Evolutionary conservation across 2,113 vertebrate genomes (phyloP).

Genomic region (Haemorhous mexicanus): DNA sequence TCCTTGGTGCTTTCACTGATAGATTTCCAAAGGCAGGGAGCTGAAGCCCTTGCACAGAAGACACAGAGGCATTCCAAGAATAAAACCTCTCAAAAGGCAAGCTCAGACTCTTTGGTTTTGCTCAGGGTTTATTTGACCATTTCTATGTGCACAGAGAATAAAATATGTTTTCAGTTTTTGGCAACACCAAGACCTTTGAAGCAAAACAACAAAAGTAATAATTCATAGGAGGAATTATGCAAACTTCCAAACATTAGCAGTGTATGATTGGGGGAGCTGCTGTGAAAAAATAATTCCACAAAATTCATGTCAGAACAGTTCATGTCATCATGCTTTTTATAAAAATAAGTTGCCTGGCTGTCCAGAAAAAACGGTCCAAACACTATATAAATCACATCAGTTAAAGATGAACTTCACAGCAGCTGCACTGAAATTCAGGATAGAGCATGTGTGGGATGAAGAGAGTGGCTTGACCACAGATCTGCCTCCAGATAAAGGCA

Average conservation of each 20-base stretch:
- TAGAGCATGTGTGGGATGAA: neutral
- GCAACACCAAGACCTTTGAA: neutral
- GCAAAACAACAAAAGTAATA: neutral
- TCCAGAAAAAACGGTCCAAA: neutral
- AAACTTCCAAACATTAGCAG: neutral
- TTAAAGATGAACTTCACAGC: neutral
- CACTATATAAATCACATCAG: neutral
- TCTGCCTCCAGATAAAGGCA: neutral
- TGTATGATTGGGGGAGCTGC: neutral
- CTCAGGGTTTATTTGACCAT: neutral
- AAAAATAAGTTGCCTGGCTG: neutral
- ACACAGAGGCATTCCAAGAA: neutral
- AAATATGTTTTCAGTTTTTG: neutral
- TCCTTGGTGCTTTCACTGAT: neutral
- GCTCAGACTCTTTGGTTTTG: neutral
- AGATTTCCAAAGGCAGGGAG: neutral
- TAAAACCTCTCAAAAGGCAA: neutral
- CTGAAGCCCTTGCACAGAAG: neutral
- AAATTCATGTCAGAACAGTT: neutral
- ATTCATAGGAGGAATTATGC: neutral
- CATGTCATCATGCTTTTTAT: neutral
- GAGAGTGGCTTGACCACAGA: neutral
- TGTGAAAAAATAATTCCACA: neutral
- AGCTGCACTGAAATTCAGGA: neutral
- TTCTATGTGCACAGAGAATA: neutral